A percentile compares a stretch with the other conserved stretches of the same genome.
Evolutionary conservation across 1,140 invertebrate species (phyloP).

Genomic region (Paraescarpia echinospica): DNA sequence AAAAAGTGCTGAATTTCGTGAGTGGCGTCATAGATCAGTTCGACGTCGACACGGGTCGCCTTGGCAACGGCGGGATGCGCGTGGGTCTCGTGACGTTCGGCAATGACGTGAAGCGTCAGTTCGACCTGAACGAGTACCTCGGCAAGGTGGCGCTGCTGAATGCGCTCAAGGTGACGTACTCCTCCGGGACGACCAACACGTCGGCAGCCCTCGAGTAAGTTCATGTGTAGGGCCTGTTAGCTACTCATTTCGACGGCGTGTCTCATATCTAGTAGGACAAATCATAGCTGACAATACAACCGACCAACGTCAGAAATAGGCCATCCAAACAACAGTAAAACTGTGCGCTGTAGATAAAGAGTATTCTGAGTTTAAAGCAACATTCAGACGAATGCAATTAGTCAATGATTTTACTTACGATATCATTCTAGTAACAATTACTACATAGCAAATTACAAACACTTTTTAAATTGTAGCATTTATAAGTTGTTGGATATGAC

Average conservation of each 20-base stretch:
- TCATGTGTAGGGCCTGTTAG: not conserved
- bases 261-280: no score
- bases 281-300: no score
- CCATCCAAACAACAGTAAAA: no score
- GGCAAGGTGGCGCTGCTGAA: not conserved
- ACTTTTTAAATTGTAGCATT: no score
- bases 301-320: no score
- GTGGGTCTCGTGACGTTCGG: conserved; percentile 16
- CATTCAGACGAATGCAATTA: no score
- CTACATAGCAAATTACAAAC: not conserved
- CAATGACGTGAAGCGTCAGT: not conserved
- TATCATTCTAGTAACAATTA: no score
- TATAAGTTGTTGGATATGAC: no score
- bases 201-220: conserved; percentile 16
- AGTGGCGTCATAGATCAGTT: not conserved
- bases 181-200: conserved; percentile 17
- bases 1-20: not conserved
- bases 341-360: no score
- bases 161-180: conserved; percentile 12
- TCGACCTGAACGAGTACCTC: conserved; percentile 16
- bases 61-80: not conserved
- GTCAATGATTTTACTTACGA: no score
- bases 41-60: not conserved
- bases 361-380: no score
- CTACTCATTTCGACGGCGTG: no score